A percentile compares a stretch with the other conserved stretches of the same genome.
phyloP scores from a whole-genome alignment of 2,888 invertebrate genomes.

The Eupsilia transversa region DNA sequence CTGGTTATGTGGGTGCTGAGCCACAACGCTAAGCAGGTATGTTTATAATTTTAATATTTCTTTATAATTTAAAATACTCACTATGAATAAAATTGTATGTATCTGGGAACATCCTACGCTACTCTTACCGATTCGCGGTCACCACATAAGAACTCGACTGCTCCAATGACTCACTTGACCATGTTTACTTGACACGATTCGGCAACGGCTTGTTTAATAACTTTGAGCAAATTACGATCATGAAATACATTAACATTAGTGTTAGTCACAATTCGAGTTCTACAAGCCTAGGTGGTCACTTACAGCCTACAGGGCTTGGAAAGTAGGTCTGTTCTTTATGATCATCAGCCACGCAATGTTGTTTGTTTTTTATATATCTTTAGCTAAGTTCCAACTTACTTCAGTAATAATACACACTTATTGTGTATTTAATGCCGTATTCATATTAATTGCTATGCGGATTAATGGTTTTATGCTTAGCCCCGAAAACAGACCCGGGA shows the following conservation, averaged over 20 bases:
- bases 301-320: not conserved
- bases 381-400: conserved; percentile 11
- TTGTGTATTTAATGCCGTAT: conserved; percentile 2
- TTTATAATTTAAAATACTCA: not conserved
- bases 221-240: not conserved
- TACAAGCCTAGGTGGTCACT: not conserved
- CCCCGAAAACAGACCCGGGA: not conserved
- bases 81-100: not conserved
- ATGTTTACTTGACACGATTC: not conserved
- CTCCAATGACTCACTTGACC: not conserved
- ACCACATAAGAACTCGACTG: not conserved
- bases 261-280: not conserved
- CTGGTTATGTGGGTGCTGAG: conserved; percentile 91
- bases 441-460: not conserved
- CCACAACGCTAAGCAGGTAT: conserved; percentile 87
- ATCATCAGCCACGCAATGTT: conserved; percentile 41
- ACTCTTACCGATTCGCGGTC: not conserved
- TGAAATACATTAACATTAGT: not conserved
- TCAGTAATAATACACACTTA: not conserved
- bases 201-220: not conserved
- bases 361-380: conserved; percentile 31
- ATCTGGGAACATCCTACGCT: not conserved
- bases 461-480: not conserved
- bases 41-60: not conserved
- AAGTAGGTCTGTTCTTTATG: conserved; percentile 35